Evolutionary conservation across 2,797 vertebrate species (phyloP).

Genomic region (Hypotaenidia philippensis): DNA sequence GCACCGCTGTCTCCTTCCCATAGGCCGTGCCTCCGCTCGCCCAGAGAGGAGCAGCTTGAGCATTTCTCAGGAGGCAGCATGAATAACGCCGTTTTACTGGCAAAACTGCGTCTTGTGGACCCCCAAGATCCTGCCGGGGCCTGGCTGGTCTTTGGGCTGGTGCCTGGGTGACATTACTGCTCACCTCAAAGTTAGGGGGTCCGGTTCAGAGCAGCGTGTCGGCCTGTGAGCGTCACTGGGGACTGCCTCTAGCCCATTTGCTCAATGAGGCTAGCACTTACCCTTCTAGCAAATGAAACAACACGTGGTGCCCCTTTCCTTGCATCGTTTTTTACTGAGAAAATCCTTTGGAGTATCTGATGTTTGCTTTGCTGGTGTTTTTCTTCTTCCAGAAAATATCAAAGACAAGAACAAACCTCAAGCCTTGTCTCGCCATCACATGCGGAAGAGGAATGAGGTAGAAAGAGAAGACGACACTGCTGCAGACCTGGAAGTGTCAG

Average conservation of each 20-base stretch:
- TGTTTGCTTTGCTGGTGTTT: not conserved
- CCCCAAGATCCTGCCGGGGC: not conserved
- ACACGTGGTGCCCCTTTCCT: rapidly evolving
- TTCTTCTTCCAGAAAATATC: constrained; percentile 76
- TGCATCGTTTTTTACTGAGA: not conserved
- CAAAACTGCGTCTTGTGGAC: not conserved
- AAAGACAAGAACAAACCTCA: constrained; percentile 82
- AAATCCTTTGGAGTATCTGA: not conserved
- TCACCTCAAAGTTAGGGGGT: not conserved
- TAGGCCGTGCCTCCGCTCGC: not conserved
- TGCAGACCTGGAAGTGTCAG: constrained; percentile 16
- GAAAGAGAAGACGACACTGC: constrained; percentile 41
- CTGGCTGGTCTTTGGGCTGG: not conserved
- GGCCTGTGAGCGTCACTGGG: not conserved
- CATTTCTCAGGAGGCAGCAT: not conserved
- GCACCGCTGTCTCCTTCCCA: not conserved
- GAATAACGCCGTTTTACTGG: not conserved
- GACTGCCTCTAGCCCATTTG: not conserved
- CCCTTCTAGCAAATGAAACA: not conserved
- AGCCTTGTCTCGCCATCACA: not conserved
- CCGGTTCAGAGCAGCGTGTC: not conserved
- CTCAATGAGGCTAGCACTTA: not conserved
- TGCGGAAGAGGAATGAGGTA: constrained; percentile 13
- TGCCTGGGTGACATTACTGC: not conserved
- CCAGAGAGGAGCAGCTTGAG: not conserved